A percentile compares a stretch with the other conserved stretches of the same genome.
Conservation (phyloP, 2,113 vertebrate species). For the Aramus guarauna region DNA sequence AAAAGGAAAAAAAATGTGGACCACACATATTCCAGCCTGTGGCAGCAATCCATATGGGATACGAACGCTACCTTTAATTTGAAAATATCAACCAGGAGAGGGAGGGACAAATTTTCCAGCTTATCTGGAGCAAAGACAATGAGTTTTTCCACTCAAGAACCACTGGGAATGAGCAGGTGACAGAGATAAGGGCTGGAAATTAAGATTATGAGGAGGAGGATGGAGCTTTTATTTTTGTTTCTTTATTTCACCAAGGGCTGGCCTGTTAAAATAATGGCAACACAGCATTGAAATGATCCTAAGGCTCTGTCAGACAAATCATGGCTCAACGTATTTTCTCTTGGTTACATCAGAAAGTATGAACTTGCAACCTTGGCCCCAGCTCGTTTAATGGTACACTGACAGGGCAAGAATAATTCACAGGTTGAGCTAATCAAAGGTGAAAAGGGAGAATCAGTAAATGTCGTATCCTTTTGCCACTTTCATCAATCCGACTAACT, state of each 20-base stretch:
- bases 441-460: slow-evolving; percentile 98
- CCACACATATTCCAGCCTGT: not conserved
- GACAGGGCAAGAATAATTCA: slow-evolving; percentile 87
- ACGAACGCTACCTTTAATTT: not conserved
- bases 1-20: not conserved
- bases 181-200: not conserved
- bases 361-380: slow-evolving; percentile 69
- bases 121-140: not conserved
- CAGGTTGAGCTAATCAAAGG: slow-evolving; percentile 97
- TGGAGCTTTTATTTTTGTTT: not conserved
- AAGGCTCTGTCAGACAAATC: slow-evolving; percentile 65
- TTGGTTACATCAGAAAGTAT: slow-evolving; percentile 68
- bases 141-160: not conserved
- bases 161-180: not conserved
- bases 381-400: slow-evolving; percentile 81
- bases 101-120: not conserved
- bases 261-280: slow-evolving; percentile 63
- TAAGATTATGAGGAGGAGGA: not conserved
- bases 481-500: slow-evolving; percentile 99
- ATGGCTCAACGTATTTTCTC: slow-evolving; percentile 63
- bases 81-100: not conserved
- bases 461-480: slow-evolving; percentile 95
- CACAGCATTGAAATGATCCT: slow-evolving; percentile 63
- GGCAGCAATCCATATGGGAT: not conserved
- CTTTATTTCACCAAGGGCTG: not conserved